These are phyloP conservation scores for Micromesistius poutassou DNA, from an alignment of 2,797 vertebrate species.

Conservation along the genomic window DNA sequence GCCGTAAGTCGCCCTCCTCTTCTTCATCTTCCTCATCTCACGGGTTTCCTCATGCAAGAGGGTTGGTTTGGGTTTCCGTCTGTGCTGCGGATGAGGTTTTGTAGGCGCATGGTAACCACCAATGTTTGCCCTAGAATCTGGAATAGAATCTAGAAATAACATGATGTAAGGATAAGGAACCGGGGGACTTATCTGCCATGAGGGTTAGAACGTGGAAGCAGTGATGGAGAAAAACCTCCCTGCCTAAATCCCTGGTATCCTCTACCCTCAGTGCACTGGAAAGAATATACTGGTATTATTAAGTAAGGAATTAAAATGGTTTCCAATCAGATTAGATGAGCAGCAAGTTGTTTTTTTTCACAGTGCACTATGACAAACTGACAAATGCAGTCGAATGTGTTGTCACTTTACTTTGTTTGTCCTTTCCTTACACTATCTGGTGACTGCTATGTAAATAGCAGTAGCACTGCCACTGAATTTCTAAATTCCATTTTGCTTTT, in stretches of 20 bases:
- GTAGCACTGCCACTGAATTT: conserved; percentile 3
- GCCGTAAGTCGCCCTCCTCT: conserved; percentile 61
- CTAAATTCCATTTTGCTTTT: neutral
- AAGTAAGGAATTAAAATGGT: neutral
- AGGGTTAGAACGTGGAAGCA: neutral
- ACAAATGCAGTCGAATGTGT: neutral
- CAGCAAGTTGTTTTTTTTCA: no score
- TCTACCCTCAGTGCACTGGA: neutral
- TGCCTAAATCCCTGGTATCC: neutral
- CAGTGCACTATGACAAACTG: neutral
- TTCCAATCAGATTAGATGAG: neutral
- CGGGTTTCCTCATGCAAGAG: neutral
- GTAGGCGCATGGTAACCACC: neutral
- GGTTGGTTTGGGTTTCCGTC: neutral
- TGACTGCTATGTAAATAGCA: neutral
- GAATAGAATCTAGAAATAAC: neutral
- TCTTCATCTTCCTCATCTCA: neutral
- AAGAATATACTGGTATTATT: neutral
- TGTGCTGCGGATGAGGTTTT: neutral
- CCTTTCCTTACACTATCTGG: neutral
- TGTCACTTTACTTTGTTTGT: neutral
- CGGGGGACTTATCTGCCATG: neutral
- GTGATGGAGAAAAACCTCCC: neutral
- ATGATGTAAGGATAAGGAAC: neutral
- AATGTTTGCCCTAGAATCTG: neutral